These are phyloP conservation scores for Plebejus melissa DNA, from an alignment of 2,888 invertebrate species.

Conservation along the genomic window DNA sequence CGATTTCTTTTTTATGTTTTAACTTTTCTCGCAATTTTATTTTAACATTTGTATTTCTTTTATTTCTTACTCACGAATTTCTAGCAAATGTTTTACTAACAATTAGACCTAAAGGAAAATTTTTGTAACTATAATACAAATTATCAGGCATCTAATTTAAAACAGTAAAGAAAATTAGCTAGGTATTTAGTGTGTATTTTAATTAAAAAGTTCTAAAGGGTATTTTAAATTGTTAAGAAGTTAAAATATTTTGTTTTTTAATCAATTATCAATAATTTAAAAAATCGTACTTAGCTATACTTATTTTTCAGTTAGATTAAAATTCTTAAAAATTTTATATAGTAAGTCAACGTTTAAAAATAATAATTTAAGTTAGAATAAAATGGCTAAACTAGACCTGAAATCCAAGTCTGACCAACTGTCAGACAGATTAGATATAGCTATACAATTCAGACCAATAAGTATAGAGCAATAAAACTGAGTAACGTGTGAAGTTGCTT, in stretches of 20 bases:
- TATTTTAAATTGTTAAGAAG: no score
- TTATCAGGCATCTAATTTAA: no score
- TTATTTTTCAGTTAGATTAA: no score
- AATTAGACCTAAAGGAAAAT: not conserved
- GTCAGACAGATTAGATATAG: not conserved
- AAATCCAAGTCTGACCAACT: not conserved
- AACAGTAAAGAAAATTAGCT: no score
- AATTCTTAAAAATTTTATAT: no score
- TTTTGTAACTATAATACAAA: not conserved
- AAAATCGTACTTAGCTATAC: no score
- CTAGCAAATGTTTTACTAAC: not conserved
- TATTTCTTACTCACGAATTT: not conserved
- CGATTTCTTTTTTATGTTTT: slow-evolving; percentile 15
- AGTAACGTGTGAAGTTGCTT: not conserved
- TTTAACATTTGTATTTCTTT: not conserved
- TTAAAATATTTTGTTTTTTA: no score
- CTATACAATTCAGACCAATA: not conserved
- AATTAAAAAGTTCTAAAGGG: not conserved
- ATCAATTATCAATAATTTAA: no score
- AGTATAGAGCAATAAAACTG: not conserved
- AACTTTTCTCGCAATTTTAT: slow-evolving; percentile 4
- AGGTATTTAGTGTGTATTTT: not conserved
- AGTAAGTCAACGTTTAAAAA: no score
- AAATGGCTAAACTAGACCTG: no score
- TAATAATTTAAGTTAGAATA: no score